Conservation (phyloP, 1,140 invertebrate genomes). For the Brachystomella parvula region DNA sequence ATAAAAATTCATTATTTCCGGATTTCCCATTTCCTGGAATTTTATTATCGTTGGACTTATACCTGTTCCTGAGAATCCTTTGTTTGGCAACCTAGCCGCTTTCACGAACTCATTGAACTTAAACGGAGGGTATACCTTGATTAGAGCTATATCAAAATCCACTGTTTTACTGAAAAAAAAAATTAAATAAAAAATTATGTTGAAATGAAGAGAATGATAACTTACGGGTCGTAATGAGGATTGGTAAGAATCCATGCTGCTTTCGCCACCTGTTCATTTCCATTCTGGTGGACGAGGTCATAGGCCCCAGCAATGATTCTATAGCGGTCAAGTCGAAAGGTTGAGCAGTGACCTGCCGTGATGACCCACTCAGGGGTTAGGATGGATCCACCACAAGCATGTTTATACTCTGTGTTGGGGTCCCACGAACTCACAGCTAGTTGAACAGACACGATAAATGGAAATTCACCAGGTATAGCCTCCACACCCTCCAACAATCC, state of each 20-base stretch:
- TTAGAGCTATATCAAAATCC: not conserved
- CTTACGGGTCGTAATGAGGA: constrained; percentile 46
- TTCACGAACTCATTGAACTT: not conserved
- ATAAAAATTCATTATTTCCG: too few species aligned
- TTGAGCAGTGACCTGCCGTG: constrained; percentile 47
- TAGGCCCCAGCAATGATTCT: constrained; percentile 42
- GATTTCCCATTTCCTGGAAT: too few species aligned
- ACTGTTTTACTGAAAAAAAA: not conserved
- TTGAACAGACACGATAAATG: constrained; percentile 53
- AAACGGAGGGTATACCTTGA: not conserved
- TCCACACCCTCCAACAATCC: constrained; percentile 6
- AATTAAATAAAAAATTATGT: not conserved
- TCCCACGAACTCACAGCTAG: not conserved
- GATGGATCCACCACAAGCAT: constrained; percentile 50
- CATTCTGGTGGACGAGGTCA: constrained; percentile 40
- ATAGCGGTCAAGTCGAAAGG: not conserved
- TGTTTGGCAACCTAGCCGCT: too few species aligned
- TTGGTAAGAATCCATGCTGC: constrained; percentile 46
- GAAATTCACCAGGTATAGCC: constrained; percentile 45
- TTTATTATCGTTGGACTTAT: too few species aligned
- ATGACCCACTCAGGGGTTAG: constrained; percentile 52
- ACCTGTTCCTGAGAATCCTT: too few species aligned
- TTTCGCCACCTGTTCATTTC: constrained; percentile 43
- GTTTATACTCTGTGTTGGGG: not conserved
- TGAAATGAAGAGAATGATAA: constrained; percentile 5